Conservation (phyloP, 2,888 invertebrate species). For the Melieria omissa region DNA sequence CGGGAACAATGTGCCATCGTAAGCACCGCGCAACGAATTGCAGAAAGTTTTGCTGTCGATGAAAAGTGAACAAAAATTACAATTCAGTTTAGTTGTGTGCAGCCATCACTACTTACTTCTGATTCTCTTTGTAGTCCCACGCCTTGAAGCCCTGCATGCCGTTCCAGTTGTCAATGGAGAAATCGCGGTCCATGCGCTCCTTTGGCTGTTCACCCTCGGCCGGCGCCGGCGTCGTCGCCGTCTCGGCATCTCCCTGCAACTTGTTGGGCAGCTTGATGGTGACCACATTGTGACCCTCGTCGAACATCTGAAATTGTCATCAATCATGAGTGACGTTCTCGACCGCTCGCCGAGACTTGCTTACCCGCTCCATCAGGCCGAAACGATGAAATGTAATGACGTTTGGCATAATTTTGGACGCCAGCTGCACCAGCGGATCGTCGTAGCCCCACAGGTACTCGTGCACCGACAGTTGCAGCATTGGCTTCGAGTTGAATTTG, state of each 20-base stretch:
- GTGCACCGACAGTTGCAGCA: constrained; percentile 73
- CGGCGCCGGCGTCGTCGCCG: constrained; percentile 44
- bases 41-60: constrained; percentile 70
- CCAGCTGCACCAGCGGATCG: constrained; percentile 77
- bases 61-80: background rate
- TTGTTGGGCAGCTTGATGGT: constrained; percentile 68
- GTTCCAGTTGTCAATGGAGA: constrained; percentile 74
- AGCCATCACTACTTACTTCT: constrained; percentile 51
- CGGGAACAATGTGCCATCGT: constrained; percentile 80
- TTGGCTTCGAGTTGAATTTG: constrained; percentile 71
- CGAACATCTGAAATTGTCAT: constrained; percentile 69
- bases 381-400: constrained; percentile 85
- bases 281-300: constrained; percentile 72
- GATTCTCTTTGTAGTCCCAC: constrained; percentile 72
- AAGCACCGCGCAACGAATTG: constrained; percentile 75
- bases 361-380: constrained; percentile 84
- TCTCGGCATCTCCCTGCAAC: constrained; percentile 49
- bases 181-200: constrained; percentile 57
- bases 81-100: background rate
- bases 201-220: constrained; percentile 32
- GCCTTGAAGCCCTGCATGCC: constrained; percentile 74
- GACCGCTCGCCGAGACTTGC: constrained; percentile 49
- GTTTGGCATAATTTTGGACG: constrained; percentile 77
- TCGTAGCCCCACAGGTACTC: constrained; percentile 87
- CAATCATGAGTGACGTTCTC: constrained; percentile 28